Evolutionary conservation across 2,113 vertebrate genomes (phyloP).

Genomic region (Helogale parvula): DNA sequence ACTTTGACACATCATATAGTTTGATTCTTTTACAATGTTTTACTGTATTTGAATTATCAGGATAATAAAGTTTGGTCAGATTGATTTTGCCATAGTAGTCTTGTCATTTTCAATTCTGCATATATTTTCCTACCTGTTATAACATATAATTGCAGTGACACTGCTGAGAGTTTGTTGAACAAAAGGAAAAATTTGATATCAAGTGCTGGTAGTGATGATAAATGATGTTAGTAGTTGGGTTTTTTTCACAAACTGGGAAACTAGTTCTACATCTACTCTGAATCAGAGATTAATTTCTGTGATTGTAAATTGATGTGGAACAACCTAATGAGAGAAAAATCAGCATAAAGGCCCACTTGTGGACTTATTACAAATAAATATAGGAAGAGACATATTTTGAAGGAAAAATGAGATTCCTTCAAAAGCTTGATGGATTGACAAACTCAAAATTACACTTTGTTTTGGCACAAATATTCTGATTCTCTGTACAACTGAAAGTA

Average conservation of each 20-base stretch:
- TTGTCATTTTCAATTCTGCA: slow-evolving; percentile 54
- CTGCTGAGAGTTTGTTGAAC: slow-evolving; percentile 48
- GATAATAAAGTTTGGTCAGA: slow-evolving; percentile 27
- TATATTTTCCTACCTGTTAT: not conserved
- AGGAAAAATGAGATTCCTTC: slow-evolving; percentile 65
- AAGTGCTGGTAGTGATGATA: slow-evolving; percentile 57
- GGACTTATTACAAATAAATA: slow-evolving; percentile 74
- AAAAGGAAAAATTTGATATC: slow-evolving; percentile 29
- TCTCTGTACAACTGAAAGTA: slow-evolving; percentile 18
- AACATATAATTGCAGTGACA: slow-evolving; percentile 42
- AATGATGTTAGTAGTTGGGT: slow-evolving; percentile 55
- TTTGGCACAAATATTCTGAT: slow-evolving; percentile 52
- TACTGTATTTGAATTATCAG: slow-evolving; percentile 17
- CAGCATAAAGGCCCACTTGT: slow-evolving; percentile 56
- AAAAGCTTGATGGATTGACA: slow-evolving; percentile 56
- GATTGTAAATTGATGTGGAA: slow-evolving; percentile 61
- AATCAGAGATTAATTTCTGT: slow-evolving; percentile 70
- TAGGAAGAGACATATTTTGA: slow-evolving; percentile 57
- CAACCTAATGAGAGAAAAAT: slow-evolving; percentile 73
- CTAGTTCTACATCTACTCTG: slow-evolving; percentile 37
- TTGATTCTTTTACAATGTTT: slow-evolving; percentile 41
- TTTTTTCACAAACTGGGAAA: slow-evolving; percentile 59
- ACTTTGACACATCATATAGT: slow-evolving; percentile 29
- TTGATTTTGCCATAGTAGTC: not conserved
- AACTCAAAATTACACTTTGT: slow-evolving; percentile 53